phyloP scores from a whole-genome alignment of 1,140 invertebrate species.

The Hestina assimilis region DNA sequence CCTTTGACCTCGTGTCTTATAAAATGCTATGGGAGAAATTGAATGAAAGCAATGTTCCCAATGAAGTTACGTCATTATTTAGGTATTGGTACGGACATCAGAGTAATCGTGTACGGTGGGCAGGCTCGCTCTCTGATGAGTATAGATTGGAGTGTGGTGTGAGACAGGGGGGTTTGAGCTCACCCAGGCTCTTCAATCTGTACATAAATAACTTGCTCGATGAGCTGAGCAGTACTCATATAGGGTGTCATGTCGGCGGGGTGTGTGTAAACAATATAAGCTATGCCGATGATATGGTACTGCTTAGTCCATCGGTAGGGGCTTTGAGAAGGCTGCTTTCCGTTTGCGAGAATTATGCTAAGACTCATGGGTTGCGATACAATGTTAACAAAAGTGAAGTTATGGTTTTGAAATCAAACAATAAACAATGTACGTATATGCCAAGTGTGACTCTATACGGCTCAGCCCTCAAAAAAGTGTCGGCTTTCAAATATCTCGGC shows the following conservation, averaged over 20 bases:
- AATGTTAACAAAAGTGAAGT: no score
- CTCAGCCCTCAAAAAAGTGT: no score
- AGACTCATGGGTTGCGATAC: no score
- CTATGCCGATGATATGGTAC: not conserved
- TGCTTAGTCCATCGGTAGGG: not conserved
- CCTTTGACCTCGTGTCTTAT: not conserved
- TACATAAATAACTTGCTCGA: not conserved
- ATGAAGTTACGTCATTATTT: not conserved
- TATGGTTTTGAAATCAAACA: no score
- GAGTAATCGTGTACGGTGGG: not conserved
- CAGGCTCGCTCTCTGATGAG: not conserved
- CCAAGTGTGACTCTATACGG: no score
- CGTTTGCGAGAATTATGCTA: no score
- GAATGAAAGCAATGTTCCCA: not conserved
- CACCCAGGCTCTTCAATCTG: not conserved
- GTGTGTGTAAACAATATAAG: no score
- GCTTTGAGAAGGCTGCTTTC: no score
- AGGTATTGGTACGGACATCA: not conserved
- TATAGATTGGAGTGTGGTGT: not conserved
- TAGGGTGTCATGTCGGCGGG: not conserved
- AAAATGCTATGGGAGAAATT: not conserved
- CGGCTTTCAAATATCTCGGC: no score
- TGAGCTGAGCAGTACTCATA: not conserved
- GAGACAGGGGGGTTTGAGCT: not conserved
- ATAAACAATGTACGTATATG: no score